phyloP scores from a whole-genome alignment of 2,888 invertebrate genomes.

The Ptychoptera contaminata region DNA sequence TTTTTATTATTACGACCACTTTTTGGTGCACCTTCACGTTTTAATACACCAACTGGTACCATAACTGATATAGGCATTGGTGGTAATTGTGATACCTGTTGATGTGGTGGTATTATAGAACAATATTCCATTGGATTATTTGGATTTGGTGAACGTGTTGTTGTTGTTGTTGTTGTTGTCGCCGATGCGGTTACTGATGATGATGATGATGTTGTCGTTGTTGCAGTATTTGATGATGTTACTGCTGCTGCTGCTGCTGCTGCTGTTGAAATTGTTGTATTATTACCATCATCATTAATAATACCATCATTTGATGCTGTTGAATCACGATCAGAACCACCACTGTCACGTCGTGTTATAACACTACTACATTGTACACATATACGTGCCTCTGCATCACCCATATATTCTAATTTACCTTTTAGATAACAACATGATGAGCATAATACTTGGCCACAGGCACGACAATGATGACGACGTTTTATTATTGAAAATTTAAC shows the following conservation, averaged over 20 bases:
- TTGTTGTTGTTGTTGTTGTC: slow-evolving; percentile 7
- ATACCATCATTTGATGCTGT: slow-evolving; percentile 2
- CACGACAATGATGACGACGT: slow-evolving; percentile 74
- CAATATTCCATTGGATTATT: slow-evolving; percentile 81
- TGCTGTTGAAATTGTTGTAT: slow-evolving; percentile 1
- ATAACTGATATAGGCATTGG: slow-evolving; percentile 54
- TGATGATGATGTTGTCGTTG: too few species aligned
- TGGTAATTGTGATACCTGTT: slow-evolving; percentile 40
- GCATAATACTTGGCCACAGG: slow-evolving; percentile 72
- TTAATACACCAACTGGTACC: slow-evolving; percentile 71
- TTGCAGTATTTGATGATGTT: not conserved
- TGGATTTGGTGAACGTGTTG: slow-evolving; percentile 49
- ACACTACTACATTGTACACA: slow-evolving; percentile 54
- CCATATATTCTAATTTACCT: slow-evolving; percentile 54
- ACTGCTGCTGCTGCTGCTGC: slow-evolving; percentile 8
- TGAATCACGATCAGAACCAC: slow-evolving; percentile 9
- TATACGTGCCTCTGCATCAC: slow-evolving; percentile 59
- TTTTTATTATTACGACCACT: slow-evolving; percentile 43
- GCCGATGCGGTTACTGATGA: too few species aligned
- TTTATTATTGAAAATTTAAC: slow-evolving; percentile 65
- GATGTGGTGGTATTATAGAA: slow-evolving; percentile 62
- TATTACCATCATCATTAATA: slow-evolving; percentile 6
- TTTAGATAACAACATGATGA: slow-evolving; percentile 60
- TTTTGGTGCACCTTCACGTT: slow-evolving; percentile 35
- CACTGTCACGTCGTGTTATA: slow-evolving; percentile 31